Conservation (phyloP, 2,797 vertebrate genomes). For the Gobio occitaniae region DNA sequence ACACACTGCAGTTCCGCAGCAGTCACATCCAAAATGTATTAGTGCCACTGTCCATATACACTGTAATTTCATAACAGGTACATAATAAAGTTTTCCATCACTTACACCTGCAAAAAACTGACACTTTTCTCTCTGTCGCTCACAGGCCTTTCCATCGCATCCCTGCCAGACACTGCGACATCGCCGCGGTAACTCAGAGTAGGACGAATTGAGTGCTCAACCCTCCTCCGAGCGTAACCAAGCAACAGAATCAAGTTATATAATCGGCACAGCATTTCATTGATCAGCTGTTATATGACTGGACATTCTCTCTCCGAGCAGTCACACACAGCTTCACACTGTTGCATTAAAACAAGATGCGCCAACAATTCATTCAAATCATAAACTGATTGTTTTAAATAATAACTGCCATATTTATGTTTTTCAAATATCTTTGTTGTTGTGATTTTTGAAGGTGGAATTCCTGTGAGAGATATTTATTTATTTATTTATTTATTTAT, state of each 20-base stretch:
- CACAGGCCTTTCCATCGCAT: not conserved
- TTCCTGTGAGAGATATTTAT: not conserved
- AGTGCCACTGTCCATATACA: not conserved
- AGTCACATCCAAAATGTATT: not conserved
- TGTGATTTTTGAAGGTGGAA: not conserved
- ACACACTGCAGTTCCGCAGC: not conserved
- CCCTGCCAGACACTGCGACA: slow-evolving; percentile 30
- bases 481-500: not conserved
- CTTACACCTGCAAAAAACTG: not conserved
- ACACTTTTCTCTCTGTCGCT: not conserved
- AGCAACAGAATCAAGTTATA: slow-evolving; percentile 54
- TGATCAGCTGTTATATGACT: slow-evolving; percentile 14
- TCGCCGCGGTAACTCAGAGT: slow-evolving; percentile 47
- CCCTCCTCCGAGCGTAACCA: slow-evolving; percentile 41
- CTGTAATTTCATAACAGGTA: not conserved
- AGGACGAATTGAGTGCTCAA: slow-evolving; percentile 24
- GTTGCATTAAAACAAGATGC: not conserved
- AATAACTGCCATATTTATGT: not conserved
- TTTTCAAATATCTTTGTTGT: not conserved
- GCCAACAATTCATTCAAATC: not conserved
- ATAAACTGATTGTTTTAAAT: not conserved
- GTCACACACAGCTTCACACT: not conserved
- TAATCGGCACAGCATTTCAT: slow-evolving; percentile 38
- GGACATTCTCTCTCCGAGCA: not conserved
- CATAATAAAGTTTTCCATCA: not conserved